Conservation (phyloP, 2,113 vertebrate species). For the Sorex araneus region DNA sequence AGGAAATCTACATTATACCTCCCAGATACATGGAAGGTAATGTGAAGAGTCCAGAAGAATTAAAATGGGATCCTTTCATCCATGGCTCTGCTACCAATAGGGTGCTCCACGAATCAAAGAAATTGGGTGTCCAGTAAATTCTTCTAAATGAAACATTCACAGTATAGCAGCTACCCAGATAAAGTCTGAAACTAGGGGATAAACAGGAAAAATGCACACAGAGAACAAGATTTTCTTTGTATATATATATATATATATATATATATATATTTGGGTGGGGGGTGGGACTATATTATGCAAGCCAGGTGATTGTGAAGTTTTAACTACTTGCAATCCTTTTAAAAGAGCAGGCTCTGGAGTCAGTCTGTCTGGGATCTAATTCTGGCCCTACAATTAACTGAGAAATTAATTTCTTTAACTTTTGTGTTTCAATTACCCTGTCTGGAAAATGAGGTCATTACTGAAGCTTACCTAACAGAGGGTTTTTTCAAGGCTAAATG, state of each 20-base stretch:
- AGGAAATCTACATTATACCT: conserved; percentile 52
- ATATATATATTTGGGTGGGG: not conserved
- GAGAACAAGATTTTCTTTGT: not conserved
- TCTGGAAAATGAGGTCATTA: conserved; percentile 14
- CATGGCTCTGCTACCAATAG: not conserved
- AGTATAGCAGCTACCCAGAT: not conserved
- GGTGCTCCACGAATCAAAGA: not conserved
- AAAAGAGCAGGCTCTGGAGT: not conserved
- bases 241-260: not conserved
- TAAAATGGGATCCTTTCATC: conserved; percentile 49
- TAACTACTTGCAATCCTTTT: not conserved
- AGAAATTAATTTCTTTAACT: conserved; percentile 3
- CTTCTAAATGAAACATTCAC: conserved; percentile 9
- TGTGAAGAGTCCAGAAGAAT: conserved; percentile 38
- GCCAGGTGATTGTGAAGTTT: not conserved
- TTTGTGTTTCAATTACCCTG: conserved; percentile 20
- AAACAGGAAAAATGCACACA: not conserved
- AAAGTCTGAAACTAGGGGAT: not conserved
- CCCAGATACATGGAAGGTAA: not conserved
- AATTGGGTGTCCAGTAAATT: conserved; percentile 8
- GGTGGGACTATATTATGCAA: not conserved
- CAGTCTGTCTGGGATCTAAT: conserved; percentile 24
- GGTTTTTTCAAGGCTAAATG: conserved; percentile 56
- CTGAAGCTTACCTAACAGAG: conserved; percentile 16
- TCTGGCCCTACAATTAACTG: conserved; percentile 4